phyloP scores from a whole-genome alignment of 2,888 invertebrate species.

The Cantharis lateralis region DNA sequence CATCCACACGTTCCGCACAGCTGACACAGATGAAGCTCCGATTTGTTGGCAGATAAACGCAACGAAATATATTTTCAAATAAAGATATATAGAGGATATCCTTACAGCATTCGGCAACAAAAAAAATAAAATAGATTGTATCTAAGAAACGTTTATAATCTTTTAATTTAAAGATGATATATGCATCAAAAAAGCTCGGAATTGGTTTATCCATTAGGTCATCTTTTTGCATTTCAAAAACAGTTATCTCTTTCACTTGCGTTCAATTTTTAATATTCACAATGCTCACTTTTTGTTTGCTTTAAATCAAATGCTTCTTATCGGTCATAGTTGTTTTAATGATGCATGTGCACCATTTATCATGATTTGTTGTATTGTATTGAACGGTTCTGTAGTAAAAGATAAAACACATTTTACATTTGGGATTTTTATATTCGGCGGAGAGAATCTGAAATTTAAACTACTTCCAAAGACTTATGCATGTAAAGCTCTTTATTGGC shows the following conservation, averaged over 20 bases:
- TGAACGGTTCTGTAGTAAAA: neutral
- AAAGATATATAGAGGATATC: conserved; percentile 25
- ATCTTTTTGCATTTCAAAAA: neutral
- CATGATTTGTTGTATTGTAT: neutral
- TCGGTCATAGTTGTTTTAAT: neutral
- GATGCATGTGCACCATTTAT: neutral
- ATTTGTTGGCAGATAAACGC: conserved; percentile 25
- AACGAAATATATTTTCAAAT: conserved; percentile 24
- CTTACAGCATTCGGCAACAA: conserved; percentile 18
- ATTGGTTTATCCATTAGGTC: neutral
- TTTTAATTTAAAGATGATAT: conserved; percentile 14
- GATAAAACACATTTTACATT: neutral
- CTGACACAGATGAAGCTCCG: conserved; percentile 27
- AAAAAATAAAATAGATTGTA: conserved; percentile 7
- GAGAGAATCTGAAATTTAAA: neutral
- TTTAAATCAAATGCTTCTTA: neutral
- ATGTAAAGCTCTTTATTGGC: neutral
- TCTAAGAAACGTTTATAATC: conserved; percentile 18
- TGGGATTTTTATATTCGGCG: neutral
- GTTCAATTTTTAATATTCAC: neutral
- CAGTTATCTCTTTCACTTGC: neutral
- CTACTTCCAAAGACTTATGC: neutral
- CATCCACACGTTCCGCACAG: conserved; percentile 27
- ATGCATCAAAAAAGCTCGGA: neutral
- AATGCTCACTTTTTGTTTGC: neutral